Percentiles rank a stretch among this genome's conserved stretches.
Conservation (phyloP, 2,888 invertebrate species). For the Hypomecis punctinalis region DNA sequence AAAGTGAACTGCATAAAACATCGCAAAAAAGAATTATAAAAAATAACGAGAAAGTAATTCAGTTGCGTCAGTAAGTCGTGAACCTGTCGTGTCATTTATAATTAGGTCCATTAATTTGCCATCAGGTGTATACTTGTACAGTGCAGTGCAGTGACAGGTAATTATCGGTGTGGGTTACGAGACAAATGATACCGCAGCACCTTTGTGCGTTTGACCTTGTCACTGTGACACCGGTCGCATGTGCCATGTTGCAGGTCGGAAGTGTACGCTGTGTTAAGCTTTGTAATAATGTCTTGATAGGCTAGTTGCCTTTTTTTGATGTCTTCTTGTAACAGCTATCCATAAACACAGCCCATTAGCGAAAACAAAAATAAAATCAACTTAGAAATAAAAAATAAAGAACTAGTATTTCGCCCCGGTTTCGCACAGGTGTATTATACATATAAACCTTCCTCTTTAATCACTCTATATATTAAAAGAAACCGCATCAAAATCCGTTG, state of each 20-base stretch:
- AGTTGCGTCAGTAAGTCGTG: conserved; percentile 16
- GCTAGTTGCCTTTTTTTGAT: no score
- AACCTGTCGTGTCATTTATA: conserved; percentile 24
- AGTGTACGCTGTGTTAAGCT: conserved; percentile 20
- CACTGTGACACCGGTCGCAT: conserved; percentile 25
- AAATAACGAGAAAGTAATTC: conserved; percentile 19
- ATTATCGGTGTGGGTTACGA: conserved; percentile 39
- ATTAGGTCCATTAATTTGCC: conserved; percentile 35
- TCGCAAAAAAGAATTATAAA: background rate
- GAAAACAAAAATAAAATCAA: no score
- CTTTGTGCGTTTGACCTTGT: conserved; percentile 44
- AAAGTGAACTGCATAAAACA: no score
- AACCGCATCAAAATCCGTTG: no score
- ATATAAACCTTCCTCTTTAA: no score
- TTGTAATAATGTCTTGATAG: background rate
- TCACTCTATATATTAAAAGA: no score
- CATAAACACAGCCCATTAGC: no score
- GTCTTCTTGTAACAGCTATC: no score
- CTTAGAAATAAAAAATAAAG: no score
- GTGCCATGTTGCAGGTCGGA: conserved; percentile 33
- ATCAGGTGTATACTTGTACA: conserved; percentile 36
- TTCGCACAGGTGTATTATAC: no score
- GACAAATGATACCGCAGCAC: conserved; percentile 45
- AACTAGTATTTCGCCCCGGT: no score
- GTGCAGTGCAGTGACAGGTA: conserved; percentile 38